These are phyloP conservation scores for Platerodrilus igneus DNA, from an alignment of 2,888 invertebrate species.

Conservation along the genomic window DNA sequence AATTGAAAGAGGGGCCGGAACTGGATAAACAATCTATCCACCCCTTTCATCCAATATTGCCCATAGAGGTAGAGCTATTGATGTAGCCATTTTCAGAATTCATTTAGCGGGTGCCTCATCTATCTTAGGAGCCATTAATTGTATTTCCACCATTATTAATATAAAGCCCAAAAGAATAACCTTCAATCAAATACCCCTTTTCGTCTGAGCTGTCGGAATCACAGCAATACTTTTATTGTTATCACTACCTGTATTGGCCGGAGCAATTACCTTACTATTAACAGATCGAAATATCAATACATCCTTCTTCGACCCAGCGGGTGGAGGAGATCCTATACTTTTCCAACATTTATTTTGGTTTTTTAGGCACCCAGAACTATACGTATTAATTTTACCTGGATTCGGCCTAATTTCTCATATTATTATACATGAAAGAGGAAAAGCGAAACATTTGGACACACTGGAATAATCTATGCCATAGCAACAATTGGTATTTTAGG, in stretches of 20 bases:
- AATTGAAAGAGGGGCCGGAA: conserved; percentile 67
- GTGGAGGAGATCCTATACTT: conserved; percentile 75
- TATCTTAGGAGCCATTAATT: conserved; percentile 74
- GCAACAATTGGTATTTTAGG: conserved; percentile 75
- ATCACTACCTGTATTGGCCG: conserved; percentile 71
- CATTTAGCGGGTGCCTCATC: conserved; percentile 71
- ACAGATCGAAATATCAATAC: conserved; percentile 78
- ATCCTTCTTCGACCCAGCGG: conserved; percentile 74
- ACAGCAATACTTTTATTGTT: conserved; percentile 62
- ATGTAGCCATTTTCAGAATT: conserved; percentile 71
- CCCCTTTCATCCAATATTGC: conserved; percentile 61
- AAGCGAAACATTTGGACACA: conserved; percentile 66
- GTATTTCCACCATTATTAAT: conserved; percentile 72
- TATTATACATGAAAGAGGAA: conserved; percentile 68
- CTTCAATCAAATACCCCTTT: conserved; percentile 64
- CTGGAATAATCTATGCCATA: conserved; percentile 84
- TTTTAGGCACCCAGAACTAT: conserved; percentile 84
- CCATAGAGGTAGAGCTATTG: conserved; percentile 64
- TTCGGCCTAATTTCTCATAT: conserved; percentile 80
- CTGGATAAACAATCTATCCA: conserved; percentile 76
- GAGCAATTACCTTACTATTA: conserved; percentile 74
- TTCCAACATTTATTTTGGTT: conserved; percentile 85
- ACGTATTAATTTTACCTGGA: conserved; percentile 79
- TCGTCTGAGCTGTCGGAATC: conserved; percentile 68
- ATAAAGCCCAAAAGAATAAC: conserved; percentile 59